Evolutionary conservation across 2,888 invertebrate species (phyloP).

Genomic region (Mactromeris polynyma): DNA sequence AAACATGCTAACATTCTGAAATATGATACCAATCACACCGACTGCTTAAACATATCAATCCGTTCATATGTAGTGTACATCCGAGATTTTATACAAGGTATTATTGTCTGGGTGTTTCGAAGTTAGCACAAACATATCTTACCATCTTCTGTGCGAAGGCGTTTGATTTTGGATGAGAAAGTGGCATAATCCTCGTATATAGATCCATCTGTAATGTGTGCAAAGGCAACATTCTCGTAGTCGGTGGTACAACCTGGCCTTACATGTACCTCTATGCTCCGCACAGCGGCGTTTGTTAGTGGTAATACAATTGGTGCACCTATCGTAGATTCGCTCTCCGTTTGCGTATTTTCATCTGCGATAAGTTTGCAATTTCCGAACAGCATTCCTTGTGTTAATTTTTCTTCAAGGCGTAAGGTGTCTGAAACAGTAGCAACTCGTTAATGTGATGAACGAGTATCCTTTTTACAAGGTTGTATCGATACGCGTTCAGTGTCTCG

Average conservation of each 20-base stretch:
- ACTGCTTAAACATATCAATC: no score
- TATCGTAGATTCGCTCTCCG: background rate
- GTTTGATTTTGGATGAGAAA: conserved; percentile 1
- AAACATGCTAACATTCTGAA: no score
- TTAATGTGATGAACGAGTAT: no score
- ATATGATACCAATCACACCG: no score
- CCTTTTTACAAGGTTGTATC: no score
- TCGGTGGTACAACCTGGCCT: conserved; percentile 27
- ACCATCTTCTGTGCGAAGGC: background rate
- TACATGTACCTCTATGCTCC: conserved; percentile 49
- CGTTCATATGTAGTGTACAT: no score
- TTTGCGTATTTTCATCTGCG: background rate
- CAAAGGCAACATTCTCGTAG: background rate
- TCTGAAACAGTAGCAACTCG: background rate
- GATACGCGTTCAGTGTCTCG: no score
- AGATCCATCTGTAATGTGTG: background rate
- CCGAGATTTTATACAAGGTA: no score
- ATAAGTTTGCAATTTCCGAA: conserved; percentile 54
- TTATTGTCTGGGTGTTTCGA: no score
- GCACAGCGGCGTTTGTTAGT: conserved; percentile 27
- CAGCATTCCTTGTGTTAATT: conserved; percentile 33
- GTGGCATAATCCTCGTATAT: background rate
- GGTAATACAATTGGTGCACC: conserved; percentile 50
- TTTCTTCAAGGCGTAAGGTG: background rate
- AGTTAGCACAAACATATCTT: background rate